phyloP scores from a whole-genome alignment of 2,797 vertebrate species.

The Crypturellus tataupa region DNA sequence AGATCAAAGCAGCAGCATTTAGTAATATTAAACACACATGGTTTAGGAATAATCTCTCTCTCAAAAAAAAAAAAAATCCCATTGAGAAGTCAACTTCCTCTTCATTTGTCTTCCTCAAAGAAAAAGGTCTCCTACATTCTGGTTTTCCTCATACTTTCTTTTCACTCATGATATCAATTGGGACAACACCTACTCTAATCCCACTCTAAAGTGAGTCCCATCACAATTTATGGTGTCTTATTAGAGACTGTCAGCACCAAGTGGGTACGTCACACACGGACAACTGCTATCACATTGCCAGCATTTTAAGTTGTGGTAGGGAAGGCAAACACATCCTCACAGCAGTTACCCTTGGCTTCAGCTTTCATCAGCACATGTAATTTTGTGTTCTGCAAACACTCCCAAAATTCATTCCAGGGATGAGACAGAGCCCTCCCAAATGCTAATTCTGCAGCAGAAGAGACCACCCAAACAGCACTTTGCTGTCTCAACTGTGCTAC shows the following conservation, averaged over 20 bases:
- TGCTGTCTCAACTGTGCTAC: not conserved
- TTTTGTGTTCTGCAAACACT: not conserved
- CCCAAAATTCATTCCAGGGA: not conserved
- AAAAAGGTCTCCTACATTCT: not conserved
- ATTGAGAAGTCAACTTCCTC: not conserved
- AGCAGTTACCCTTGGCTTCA: not conserved
- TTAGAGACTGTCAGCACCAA: not conserved
- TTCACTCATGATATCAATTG: not conserved
- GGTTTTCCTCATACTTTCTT: not conserved
- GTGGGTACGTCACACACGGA: not conserved
- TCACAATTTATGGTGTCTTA: not conserved
- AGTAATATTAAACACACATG: constrained; percentile 68
- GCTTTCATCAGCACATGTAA: not conserved
- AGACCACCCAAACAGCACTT: constrained; percentile 43
- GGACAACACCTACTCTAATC: not conserved
- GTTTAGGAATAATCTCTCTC: constrained; percentile 55
- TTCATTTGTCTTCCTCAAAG: not conserved
- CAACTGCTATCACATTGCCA: not conserved
- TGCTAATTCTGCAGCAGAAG: not conserved
- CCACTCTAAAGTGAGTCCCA: not conserved
- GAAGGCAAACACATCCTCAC: not conserved
- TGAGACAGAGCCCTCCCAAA: not conserved
- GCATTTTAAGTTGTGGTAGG: not conserved
- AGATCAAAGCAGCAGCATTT: constrained; percentile 56
- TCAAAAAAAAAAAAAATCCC: not conserved